phyloP scores from a whole-genome alignment of 2,797 vertebrate genomes.

The Protosalanx chinensis region DNA sequence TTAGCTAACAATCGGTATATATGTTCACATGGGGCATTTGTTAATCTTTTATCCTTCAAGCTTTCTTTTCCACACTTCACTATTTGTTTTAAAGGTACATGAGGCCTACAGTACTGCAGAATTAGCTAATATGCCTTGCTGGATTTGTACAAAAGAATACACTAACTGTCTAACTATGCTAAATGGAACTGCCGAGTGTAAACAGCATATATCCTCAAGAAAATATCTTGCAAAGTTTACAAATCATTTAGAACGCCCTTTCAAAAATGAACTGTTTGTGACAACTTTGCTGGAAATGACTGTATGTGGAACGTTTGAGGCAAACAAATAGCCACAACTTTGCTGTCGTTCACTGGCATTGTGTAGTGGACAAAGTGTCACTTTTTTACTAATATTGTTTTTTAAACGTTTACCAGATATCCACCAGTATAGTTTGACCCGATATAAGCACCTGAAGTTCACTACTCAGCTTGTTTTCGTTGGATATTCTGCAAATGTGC shows the following conservation, averaged over 20 bases:
- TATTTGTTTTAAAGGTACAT: not conserved
- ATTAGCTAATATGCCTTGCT: not conserved
- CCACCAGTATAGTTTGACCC: not conserved
- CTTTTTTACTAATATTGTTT: too few relatives aligned
- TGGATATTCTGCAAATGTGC: too few relatives aligned
- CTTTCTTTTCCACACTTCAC: not conserved
- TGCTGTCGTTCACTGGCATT: too few relatives aligned
- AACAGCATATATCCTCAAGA: slow-evolving; percentile 19
- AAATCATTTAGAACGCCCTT: slow-evolving; percentile 13
- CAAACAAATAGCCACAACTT: too few relatives aligned
- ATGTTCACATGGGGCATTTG: not conserved
- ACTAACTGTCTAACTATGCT: slow-evolving; percentile 14
- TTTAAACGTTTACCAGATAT: not conserved
- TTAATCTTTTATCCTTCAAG: not conserved
- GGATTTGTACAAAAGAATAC: too few relatives aligned
- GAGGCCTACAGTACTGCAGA: not conserved
- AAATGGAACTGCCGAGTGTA: not conserved
- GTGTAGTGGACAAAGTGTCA: too few relatives aligned
- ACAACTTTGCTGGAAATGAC: too few relatives aligned
- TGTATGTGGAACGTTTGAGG: too few relatives aligned
- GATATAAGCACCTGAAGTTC: too few relatives aligned
- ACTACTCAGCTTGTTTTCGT: too few relatives aligned
- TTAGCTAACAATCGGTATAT: not conserved
- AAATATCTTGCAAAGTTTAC: slow-evolving; percentile 23
- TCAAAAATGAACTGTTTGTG: too few relatives aligned